Evolutionary conservation across 2,797 vertebrate species (phyloP).

Genomic region (Prionace glauca): DNA sequence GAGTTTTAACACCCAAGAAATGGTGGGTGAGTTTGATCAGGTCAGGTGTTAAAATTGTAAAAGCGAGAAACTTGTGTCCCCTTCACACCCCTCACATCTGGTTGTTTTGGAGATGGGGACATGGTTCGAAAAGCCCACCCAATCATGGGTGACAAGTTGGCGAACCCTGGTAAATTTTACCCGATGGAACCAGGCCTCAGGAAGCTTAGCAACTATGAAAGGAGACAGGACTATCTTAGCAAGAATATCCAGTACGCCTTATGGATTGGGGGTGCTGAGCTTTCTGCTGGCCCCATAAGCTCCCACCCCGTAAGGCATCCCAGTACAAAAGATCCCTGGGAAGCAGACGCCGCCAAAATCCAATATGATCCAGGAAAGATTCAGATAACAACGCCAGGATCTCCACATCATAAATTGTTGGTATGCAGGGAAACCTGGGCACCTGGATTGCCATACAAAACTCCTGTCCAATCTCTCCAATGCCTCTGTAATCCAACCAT

Average conservation of each 20-base stretch:
- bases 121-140: background rate
- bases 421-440: background rate
- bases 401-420: background rate
- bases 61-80: background rate
- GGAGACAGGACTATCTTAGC: too few species aligned
- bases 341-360: background rate
- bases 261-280: too few species aligned
- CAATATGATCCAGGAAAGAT: too few species aligned
- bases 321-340: background rate
- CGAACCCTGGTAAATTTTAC: too few species aligned
- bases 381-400: background rate
- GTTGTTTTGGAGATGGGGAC: background rate
- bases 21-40: background rate
- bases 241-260: background rate
- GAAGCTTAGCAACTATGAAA: background rate
- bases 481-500: too few species aligned
- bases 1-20: background rate
- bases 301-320: background rate
- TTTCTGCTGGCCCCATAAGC: background rate
- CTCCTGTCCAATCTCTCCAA: background rate
- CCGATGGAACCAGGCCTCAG: background rate
- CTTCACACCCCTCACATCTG: background rate
- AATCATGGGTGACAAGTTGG: too few species aligned
- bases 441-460: background rate
- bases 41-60: background rate